A percentile compares a stretch with the other conserved stretches of the same genome.
phyloP scores from a whole-genome alignment of 2,888 invertebrate genomes.

The Venusia cambrica region DNA sequence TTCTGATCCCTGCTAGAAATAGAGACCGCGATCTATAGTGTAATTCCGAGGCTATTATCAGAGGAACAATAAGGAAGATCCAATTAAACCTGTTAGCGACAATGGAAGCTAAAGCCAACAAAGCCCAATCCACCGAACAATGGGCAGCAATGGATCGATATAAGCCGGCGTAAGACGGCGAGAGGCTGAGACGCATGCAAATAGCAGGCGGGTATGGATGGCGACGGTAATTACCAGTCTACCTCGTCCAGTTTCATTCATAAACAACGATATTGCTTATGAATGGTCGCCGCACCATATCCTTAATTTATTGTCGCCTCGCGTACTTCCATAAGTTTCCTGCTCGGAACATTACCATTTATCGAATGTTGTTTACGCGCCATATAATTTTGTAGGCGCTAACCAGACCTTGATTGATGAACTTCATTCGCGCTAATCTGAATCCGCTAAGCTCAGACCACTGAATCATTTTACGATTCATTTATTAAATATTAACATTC shows the following conservation, averaged over 20 bases:
- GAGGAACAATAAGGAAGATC: slow-evolving; percentile 51
- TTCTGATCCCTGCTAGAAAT: slow-evolving; percentile 19
- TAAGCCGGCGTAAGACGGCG: slow-evolving; percentile 33
- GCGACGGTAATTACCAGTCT: slow-evolving; percentile 67
- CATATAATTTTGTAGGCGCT: slow-evolving; percentile 56
- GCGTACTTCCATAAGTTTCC: slow-evolving; percentile 63
- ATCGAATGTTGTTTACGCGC: slow-evolving; percentile 59
- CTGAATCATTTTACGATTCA: slow-evolving; percentile 37
- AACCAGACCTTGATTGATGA: slow-evolving; percentile 60
- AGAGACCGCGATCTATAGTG: slow-evolving; percentile 32
- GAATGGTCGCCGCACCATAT: slow-evolving; percentile 64
- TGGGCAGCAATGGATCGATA: slow-evolving; percentile 60
- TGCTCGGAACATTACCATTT: slow-evolving; percentile 65
- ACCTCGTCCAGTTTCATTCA: slow-evolving; percentile 64
- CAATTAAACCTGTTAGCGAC: slow-evolving; percentile 52
- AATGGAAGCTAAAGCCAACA: slow-evolving; percentile 53
- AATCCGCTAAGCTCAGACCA: slow-evolving; percentile 40
- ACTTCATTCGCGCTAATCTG: slow-evolving; percentile 54
- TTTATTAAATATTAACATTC: slow-evolving; percentile 56
- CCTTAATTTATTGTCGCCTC: slow-evolving; percentile 60
- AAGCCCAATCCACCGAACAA: slow-evolving; percentile 61
- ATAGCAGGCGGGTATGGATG: slow-evolving; percentile 62
- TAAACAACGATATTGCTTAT: slow-evolving; percentile 70
- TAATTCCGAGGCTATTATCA: slow-evolving; percentile 40
- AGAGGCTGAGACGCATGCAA: slow-evolving; percentile 52